These are phyloP conservation scores for Ceramica pisi DNA, from an alignment of 2,888 invertebrate species.

Conservation along the genomic window DNA sequence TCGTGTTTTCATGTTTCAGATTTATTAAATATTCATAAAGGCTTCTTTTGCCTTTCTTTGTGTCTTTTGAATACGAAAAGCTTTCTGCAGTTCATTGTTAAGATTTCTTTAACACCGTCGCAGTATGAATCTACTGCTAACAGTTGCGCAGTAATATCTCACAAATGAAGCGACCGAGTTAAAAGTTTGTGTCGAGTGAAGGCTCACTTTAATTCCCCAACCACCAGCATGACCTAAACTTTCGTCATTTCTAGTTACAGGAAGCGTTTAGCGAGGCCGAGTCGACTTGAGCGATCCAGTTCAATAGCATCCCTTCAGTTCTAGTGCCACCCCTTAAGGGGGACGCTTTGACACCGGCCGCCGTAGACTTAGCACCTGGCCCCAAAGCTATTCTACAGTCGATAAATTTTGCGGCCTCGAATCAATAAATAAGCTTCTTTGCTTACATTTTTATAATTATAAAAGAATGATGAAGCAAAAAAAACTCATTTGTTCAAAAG, in stretches of 20 bases:
- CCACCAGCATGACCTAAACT: conserved; percentile 53
- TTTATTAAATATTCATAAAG: conserved; percentile 25
- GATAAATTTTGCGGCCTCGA: conserved; percentile 44
- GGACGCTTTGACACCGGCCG: conserved; percentile 16
- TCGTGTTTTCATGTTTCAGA: conserved; percentile 17
- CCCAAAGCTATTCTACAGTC: conserved; percentile 43
- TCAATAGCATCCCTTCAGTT: conserved; percentile 56
- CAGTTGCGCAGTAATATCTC: conserved; percentile 6
- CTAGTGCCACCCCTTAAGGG: conserved; percentile 18
- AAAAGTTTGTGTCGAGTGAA: conserved; percentile 24
- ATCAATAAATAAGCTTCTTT: conserved; percentile 45
- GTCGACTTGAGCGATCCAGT: conserved; percentile 60
- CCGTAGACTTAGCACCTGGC: conserved; percentile 31
- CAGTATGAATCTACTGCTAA: neutral
- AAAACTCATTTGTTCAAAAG: conserved; percentile 66
- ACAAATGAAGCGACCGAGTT: conserved; percentile 18
- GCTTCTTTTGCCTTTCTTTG: conserved; percentile 10
- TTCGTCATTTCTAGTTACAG: conserved; percentile 61
- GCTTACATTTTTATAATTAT: conserved; percentile 65
- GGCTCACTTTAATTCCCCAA: conserved; percentile 60
- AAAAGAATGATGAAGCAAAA: conserved; percentile 69
- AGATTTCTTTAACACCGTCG: neutral
- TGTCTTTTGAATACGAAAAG: conserved; percentile 1
- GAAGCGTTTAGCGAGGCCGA: conserved; percentile 55
- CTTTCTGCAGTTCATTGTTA: neutral